Evolutionary conservation across 2,888 invertebrate species (phyloP).

Genomic region (Steinernema hermaphroditum): DNA sequence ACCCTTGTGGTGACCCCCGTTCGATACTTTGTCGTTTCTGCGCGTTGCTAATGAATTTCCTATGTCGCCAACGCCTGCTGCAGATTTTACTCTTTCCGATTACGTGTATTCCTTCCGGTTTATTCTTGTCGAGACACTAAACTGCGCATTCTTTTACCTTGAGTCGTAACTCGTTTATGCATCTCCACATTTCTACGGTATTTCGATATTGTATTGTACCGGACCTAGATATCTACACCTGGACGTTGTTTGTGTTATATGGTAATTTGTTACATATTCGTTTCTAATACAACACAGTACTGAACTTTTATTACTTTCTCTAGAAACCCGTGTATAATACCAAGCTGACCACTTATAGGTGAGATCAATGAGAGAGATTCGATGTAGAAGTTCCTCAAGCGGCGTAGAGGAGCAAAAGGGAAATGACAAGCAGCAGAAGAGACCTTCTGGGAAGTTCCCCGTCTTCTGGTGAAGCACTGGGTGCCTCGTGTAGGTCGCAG

Average conservation of each 20-base stretch:
- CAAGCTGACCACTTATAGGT: background rate
- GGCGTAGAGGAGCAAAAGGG: background rate
- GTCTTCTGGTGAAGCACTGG: background rate
- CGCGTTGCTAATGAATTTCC: background rate
- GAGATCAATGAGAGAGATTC: background rate
- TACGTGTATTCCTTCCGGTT: constrained; percentile 23
- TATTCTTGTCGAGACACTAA: background rate
- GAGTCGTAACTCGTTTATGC: background rate
- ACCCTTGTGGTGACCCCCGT: background rate
- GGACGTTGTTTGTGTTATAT: background rate
- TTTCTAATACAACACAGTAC: background rate
- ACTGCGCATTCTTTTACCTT: background rate
- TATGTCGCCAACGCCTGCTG: background rate
- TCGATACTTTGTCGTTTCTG: background rate
- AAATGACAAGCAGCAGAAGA: background rate
- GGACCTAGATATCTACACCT: background rate
- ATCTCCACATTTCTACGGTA: background rate
- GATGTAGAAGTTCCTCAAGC: background rate
- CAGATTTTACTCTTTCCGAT: constrained; percentile 20
- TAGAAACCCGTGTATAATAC: constrained; percentile 7
- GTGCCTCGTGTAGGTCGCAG: background rate
- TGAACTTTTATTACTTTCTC: background rate
- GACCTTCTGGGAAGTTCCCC: background rate
- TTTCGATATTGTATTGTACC: background rate
- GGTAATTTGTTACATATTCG: background rate